Percentiles rank a stretch among this genome's conserved stretches.
phyloP scores from a whole-genome alignment of 2,113 vertebrate genomes.

The Antechinus flavipes region DNA sequence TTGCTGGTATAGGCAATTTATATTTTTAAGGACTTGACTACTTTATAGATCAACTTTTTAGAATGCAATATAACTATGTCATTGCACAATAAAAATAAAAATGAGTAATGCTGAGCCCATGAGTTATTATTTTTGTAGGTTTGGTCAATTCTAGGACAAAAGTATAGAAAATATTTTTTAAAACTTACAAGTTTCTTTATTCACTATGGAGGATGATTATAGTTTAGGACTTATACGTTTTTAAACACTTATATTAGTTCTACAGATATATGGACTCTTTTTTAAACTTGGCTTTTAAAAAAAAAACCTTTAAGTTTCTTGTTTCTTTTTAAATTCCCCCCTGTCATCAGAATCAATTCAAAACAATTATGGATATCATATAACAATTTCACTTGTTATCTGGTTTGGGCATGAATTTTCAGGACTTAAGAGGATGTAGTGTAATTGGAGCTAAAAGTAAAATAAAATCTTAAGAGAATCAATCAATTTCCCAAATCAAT shows the following conservation, averaged over 20 bases:
- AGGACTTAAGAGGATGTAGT: not conserved
- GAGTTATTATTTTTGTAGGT: not conserved
- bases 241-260: not conserved
- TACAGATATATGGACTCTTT: conserved; percentile 25
- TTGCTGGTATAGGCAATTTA: conserved; percentile 20
- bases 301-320: conserved; percentile 7
- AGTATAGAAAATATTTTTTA: conserved; percentile 21
- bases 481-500: not conserved
- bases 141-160: not conserved
- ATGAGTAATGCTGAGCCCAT: not conserved
- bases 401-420: not conserved
- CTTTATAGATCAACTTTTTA: conserved; percentile 40
- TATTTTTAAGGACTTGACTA: not conserved
- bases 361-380: conserved; percentile 1
- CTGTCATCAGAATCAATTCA: conserved; percentile 19
- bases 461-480: conserved; percentile 33
- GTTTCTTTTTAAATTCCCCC: conserved; percentile 11
- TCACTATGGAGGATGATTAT: conserved; percentile 18
- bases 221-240: not conserved
- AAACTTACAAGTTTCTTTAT: not conserved
- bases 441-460: conserved; percentile 17
- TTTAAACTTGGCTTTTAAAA: conserved; percentile 12
- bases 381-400: not conserved
- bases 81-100: not conserved
- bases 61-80: not conserved